These are phyloP conservation scores for Phylloscopus collybita DNA, from an alignment of 2,797 vertebrate species.

Conservation along the genomic window DNA sequence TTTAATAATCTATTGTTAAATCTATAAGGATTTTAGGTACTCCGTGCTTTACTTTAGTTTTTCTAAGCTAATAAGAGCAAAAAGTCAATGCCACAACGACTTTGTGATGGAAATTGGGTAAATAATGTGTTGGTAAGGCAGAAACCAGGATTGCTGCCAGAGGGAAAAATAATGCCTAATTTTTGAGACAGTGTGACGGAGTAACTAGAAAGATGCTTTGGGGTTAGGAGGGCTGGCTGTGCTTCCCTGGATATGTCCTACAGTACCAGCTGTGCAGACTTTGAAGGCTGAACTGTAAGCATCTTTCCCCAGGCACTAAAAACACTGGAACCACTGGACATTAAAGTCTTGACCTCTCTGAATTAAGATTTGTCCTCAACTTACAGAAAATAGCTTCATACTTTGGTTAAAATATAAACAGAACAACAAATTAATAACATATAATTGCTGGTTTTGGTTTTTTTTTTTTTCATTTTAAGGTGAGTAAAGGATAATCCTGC, in stretches of 20 bases:
- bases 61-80: neutral
- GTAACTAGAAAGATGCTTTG: neutral
- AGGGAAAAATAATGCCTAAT: neutral
- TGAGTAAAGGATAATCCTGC: neutral
- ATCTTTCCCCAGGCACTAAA: neutral
- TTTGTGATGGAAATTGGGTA: neutral
- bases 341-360: neutral
- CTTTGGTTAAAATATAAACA: neutral
- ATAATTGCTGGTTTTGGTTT: neutral
- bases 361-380: neutral
- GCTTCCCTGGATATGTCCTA: neutral
- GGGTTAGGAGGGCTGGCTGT: neutral
- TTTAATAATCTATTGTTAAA: conserved; percentile 1
- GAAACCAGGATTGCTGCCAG: neutral
- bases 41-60: neutral
- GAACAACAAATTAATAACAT: neutral
- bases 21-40: neutral
- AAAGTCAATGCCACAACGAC: neutral
- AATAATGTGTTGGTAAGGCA: neutral
- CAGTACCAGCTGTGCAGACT: neutral
- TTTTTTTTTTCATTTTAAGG: neutral
- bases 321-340: neutral
- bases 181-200: neutral
- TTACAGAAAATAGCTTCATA: neutral
- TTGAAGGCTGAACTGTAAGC: neutral